phyloP scores from a whole-genome alignment of 2,888 invertebrate genomes.

The Diogma glabrata region DNA sequence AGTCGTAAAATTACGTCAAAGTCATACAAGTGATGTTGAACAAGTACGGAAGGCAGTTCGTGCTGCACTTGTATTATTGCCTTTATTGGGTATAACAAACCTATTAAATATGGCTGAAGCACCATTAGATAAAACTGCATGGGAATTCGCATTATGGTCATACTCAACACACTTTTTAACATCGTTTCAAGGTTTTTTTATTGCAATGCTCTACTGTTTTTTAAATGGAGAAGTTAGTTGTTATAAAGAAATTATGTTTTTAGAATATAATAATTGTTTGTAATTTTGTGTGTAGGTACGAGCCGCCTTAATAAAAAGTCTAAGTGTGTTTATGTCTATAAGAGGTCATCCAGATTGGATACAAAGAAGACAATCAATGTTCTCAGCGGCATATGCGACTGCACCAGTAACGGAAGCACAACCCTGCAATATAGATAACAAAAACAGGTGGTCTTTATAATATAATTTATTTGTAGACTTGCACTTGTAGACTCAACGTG shows the following conservation, averaged over 20 bases:
- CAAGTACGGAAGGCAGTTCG: slow-evolving; percentile 69
- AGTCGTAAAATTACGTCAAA: slow-evolving; percentile 60
- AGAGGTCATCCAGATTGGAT: slow-evolving; percentile 35
- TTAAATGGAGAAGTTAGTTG: slow-evolving; percentile 64
- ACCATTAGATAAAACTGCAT: slow-evolving; percentile 50
- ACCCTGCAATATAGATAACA: neutral
- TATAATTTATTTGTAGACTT: too few species aligned
- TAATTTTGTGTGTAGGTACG: slow-evolving; percentile 34
- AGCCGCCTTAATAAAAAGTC: slow-evolving; percentile 36
- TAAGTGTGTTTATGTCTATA: slow-evolving; percentile 37
- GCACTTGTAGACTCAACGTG: too few species aligned
- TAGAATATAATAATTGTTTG: neutral
- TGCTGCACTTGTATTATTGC: slow-evolving; percentile 66
- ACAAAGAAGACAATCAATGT: slow-evolving; percentile 34
- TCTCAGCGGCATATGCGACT: slow-evolving; percentile 33
- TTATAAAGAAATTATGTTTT: neutral
- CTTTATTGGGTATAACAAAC: slow-evolving; percentile 71
- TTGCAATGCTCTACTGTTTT: slow-evolving; percentile 72
- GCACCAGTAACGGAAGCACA: slow-evolving; percentile 33
- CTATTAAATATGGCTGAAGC: slow-evolving; percentile 59
- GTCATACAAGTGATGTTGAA: slow-evolving; percentile 60
- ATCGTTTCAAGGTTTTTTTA: slow-evolving; percentile 77
- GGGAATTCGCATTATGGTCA: slow-evolving; percentile 68
- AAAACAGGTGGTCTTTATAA: slow-evolving; percentile 3
- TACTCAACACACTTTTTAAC: slow-evolving; percentile 65